phyloP scores from a whole-genome alignment of 37 sponge, comb jelly and placozoan species.

The Axinella damicornis region DNA sequence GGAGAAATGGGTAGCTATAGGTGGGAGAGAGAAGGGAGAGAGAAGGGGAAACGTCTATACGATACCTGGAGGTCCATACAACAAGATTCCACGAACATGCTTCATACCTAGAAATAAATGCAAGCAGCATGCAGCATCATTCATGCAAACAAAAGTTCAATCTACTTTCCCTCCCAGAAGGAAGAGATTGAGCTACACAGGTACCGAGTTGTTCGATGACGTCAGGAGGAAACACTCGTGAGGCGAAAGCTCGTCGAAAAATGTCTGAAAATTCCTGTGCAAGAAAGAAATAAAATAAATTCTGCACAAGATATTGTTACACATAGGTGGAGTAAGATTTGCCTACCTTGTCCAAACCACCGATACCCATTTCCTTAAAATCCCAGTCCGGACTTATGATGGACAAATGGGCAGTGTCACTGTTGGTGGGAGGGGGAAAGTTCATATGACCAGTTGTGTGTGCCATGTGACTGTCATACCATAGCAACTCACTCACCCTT shows the following conservation, averaged over 20 bases:
- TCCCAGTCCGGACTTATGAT: slow-evolving; percentile 98
- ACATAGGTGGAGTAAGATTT: neutral
- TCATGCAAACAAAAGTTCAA: neutral
- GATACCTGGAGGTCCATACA: slow-evolving; percentile 91
- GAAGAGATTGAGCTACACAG: neutral
- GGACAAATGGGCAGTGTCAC: slow-evolving; percentile 58
- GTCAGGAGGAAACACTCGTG: slow-evolving; percentile 97
- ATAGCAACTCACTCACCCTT: slow-evolving; percentile 14
- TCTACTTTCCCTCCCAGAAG: too few species aligned
- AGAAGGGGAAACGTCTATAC: too few species aligned
- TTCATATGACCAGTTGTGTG: too few species aligned
- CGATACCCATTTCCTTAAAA: slow-evolving; percentile 97
- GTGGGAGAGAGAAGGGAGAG: too few species aligned
- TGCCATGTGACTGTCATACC: neutral
- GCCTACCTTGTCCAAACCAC: slow-evolving; percentile 93
- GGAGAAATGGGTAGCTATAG: too few species aligned
- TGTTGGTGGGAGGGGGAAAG: neutral
- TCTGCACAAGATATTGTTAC: too few species aligned
- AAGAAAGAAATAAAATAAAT: too few species aligned
- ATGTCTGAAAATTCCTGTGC: slow-evolving; percentile 92
- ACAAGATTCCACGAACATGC: slow-evolving; percentile 94
- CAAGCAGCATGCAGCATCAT: too few species aligned
- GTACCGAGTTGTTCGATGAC: slow-evolving; percentile 91
- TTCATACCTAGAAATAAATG: slow-evolving; percentile 60
- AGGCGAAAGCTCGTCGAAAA: slow-evolving; percentile 98